These are phyloP conservation scores for Chelonia mydas DNA, from an alignment of 2,797 vertebrate species.

Conservation along the genomic window DNA sequence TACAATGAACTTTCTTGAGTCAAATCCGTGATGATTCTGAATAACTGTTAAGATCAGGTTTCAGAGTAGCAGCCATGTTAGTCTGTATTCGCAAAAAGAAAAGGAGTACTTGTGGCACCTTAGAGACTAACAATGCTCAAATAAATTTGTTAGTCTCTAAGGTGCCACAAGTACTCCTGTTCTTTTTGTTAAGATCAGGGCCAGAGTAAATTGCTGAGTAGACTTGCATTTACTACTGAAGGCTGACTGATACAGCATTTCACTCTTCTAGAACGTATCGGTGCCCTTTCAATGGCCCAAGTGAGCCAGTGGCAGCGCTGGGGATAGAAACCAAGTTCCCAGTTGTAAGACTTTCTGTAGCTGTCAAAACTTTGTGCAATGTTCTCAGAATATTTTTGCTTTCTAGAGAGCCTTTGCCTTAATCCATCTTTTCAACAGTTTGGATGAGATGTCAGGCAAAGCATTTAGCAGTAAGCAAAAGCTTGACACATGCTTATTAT, in stretches of 20 bases:
- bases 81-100: no score
- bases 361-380: neutral
- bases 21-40: neutral
- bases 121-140: no score
- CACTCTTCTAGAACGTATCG: fast-evolving
- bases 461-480: neutral
- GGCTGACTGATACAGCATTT: neutral
- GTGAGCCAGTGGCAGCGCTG: neutral
- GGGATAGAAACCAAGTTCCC: neutral
- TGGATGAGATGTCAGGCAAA: neutral
- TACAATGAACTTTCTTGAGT: neutral
- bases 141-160: no score
- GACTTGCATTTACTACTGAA: neutral
- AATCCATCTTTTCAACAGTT: neutral
- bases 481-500: neutral
- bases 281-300: neutral
- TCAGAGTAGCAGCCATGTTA: no score
- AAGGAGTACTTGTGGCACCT: no score
- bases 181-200: neutral
- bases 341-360: neutral
- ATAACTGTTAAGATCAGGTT: neutral
- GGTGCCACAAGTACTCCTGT: no score
- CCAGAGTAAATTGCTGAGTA: neutral
- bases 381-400: neutral
- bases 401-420: neutral